phyloP scores from a whole-genome alignment of 1,140 invertebrate genomes.

The Drosophila pallidifrons region DNA sequence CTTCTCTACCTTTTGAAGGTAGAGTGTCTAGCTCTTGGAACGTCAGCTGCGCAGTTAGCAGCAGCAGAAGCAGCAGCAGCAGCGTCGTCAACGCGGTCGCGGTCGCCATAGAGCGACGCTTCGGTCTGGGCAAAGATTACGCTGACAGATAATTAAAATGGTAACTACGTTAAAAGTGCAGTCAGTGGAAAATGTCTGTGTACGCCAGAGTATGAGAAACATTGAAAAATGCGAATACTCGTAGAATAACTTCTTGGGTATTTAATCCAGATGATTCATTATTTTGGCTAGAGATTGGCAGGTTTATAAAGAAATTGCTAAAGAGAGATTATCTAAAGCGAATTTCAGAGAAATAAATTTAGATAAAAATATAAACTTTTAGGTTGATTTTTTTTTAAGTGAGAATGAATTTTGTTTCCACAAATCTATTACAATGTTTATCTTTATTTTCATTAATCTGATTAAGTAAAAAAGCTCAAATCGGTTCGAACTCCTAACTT shows the following conservation, averaged over 20 bases:
- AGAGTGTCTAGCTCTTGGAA: conserved; percentile 69
- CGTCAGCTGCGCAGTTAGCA: conserved; percentile 53
- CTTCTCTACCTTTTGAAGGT: conserved; percentile 34
- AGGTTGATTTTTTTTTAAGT: too few species aligned
- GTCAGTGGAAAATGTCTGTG: conserved; percentile 32
- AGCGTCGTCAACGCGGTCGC: conserved; percentile 19
- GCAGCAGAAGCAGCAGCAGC: conserved; percentile 16
- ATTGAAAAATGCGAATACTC: conserved; percentile 32
- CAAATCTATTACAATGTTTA: too few species aligned
- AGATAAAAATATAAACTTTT: too few species aligned
- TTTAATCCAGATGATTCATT: neutral
- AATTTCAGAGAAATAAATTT: too few species aligned
- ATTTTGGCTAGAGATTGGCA: neutral
- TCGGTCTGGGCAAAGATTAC: conserved; percentile 63
- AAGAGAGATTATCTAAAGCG: too few species aligned
- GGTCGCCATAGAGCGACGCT: conserved; percentile 39
- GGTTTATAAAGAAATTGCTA: too few species aligned
- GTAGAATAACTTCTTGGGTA: conserved; percentile 5
- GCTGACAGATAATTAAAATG: conserved; percentile 81
- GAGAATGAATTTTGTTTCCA: too few species aligned
- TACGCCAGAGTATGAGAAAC: conserved; percentile 14
- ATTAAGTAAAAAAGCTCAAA: too few species aligned
- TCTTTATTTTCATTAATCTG: too few species aligned
- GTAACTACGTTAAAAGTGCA: conserved; percentile 72
- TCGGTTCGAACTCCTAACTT: too few species aligned